Evolutionary conservation across 1,140 invertebrate species (phyloP).

Genomic region (Bombus difficillimus): DNA sequence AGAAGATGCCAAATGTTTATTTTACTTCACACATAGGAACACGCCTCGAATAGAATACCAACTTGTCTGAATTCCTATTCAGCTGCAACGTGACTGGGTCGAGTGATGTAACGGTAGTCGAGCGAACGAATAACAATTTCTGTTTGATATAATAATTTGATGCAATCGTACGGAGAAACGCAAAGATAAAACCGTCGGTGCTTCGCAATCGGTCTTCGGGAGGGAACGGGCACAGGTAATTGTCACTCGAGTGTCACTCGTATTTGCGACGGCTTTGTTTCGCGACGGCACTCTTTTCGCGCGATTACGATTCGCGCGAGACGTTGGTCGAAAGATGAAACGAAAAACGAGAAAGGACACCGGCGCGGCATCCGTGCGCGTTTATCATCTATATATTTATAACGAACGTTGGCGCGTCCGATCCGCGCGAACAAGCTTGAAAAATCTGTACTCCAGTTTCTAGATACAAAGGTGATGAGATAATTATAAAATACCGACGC

Average conservation of each 20-base stretch:
- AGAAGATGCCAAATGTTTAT: conserved; percentile 4
- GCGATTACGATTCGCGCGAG: too few relatives aligned
- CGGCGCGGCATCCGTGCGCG: too few relatives aligned
- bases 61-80: not conserved
- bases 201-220: too few relatives aligned
- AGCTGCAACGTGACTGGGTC: not conserved
- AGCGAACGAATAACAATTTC: not conserved
- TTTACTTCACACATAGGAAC: not conserved
- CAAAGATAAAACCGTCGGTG: not conserved
- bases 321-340: not conserved
- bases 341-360: not conserved
- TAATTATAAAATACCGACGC: conserved; percentile 10
- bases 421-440: not conserved
- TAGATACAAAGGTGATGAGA: not conserved
- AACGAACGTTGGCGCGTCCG: not conserved
- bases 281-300: too few relatives aligned
- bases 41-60: not conserved
- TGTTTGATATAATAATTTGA: not conserved
- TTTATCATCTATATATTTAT: not conserved
- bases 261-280: too few relatives aligned
- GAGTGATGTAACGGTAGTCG: too few relatives aligned
- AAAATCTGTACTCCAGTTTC: not conserved
- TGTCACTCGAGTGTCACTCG: too few relatives aligned
- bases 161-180: not conserved
- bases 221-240: too few relatives aligned